A percentile compares a stretch with the other conserved stretches of the same genome.
Conservation (phyloP, 2,888 invertebrate genomes). For the Enchytraeus crypticus region DNA sequence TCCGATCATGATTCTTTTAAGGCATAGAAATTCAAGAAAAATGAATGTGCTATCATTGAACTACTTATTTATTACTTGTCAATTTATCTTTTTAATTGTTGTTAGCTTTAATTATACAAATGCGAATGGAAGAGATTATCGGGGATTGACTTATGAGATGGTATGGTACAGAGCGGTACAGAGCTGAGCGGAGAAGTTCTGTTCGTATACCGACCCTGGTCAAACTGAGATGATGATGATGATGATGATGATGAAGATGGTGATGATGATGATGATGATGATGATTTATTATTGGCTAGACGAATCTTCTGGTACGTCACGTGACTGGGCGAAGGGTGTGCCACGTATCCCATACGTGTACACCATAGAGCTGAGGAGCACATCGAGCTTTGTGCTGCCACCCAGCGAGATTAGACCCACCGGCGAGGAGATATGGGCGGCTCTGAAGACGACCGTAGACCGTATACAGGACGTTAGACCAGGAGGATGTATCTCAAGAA, state of each 20-base stretch:
- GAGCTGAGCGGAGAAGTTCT: background rate
- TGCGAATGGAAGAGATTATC: background rate
- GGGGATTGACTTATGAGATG: background rate
- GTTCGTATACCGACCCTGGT: too few relatives aligned
- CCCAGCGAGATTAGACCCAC: slow-evolving; percentile 22
- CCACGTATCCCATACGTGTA: slow-evolving; percentile 23
- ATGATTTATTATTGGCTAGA: slow-evolving; percentile 14
- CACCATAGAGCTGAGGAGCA: slow-evolving; percentile 25
- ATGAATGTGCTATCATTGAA: too few relatives aligned
- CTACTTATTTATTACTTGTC: too few relatives aligned
- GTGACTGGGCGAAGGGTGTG: slow-evolving; percentile 24
- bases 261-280: too few relatives aligned
- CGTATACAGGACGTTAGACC: slow-evolving; percentile 1
- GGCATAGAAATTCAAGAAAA: too few relatives aligned
- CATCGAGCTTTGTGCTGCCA: slow-evolving; percentile 22
- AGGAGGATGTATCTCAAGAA: background rate
- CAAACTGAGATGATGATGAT: too few relatives aligned
- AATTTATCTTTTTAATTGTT: too few relatives aligned
- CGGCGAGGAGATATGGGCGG: slow-evolving; percentile 23
- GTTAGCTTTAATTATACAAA: background rate
- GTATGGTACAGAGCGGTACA: background rate
- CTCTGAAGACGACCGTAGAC: slow-evolving; percentile 9
- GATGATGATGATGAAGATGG: too few relatives aligned
- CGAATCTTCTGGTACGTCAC: slow-evolving; percentile 24
- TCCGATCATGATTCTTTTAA: too few relatives aligned